A percentile compares a stretch with the other conserved stretches of the same genome.
These are phyloP conservation scores for Erebia epiphron DNA, from an alignment of 2,888 invertebrate genomes.

Conservation along the genomic window DNA sequence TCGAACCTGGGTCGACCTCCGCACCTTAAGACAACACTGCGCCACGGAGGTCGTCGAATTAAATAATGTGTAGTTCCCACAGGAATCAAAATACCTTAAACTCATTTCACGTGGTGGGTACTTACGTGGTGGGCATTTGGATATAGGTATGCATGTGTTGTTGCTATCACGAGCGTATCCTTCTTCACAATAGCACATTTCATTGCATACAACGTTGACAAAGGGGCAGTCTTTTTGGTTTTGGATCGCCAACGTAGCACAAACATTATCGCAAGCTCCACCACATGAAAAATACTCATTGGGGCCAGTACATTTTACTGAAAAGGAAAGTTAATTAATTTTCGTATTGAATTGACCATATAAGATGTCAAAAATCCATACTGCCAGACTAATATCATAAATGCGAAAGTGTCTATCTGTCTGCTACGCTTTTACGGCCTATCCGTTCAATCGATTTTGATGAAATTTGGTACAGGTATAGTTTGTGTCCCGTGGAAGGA, in stretches of 20 bases:
- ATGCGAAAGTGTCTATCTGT: too few species aligned
- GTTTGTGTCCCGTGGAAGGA: too few species aligned
- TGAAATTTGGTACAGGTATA: too few species aligned
- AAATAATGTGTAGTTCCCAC: too few species aligned
- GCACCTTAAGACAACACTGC: too few species aligned
- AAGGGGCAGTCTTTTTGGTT: conserved; percentile 31
- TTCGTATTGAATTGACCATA: too few species aligned
- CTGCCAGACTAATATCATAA: too few species aligned
- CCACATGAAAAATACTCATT: conserved; percentile 31
- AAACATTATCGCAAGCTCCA: conserved; percentile 31
- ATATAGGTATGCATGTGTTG: conserved; percentile 48
- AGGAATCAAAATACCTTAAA: not conserved
- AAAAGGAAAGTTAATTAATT: conserved; percentile 11
- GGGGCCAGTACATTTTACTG: conserved; percentile 28
- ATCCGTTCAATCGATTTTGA: too few species aligned
- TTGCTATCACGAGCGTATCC: conserved; percentile 49
- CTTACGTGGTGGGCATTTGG: conserved; percentile 49
- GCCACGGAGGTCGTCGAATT: too few species aligned
- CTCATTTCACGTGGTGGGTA: not conserved
- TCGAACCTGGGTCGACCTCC: too few species aligned
- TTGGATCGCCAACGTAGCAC: conserved; percentile 18
- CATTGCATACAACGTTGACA: conserved; percentile 44
- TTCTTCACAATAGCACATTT: conserved; percentile 53
- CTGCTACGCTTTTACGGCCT: too few species aligned
- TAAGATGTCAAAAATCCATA: too few species aligned